Conservation (phyloP, 2,888 invertebrate species). For the Caenorhabditis zanzibari region DNA sequence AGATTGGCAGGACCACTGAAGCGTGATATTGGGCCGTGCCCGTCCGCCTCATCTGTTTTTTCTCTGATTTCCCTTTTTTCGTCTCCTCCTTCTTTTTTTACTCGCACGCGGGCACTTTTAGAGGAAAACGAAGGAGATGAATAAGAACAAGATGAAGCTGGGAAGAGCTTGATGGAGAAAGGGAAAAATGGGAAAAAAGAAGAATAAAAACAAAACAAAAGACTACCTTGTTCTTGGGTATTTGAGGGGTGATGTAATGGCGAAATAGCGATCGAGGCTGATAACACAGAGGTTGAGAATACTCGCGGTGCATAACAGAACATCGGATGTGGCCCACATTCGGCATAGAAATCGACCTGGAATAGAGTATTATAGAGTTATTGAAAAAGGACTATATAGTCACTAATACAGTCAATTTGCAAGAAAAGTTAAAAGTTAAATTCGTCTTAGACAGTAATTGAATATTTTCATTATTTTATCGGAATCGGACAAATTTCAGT, state of each 20-base stretch:
- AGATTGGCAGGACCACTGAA: constrained; percentile 63
- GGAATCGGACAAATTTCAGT: too few species aligned
- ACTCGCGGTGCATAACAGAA: constrained; percentile 83
- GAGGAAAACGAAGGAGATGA: constrained; percentile 1
- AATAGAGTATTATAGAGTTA: constrained; percentile 20
- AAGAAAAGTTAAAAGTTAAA: too few species aligned
- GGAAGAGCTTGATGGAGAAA: constrained; percentile 10
- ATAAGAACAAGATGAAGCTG: constrained; percentile 29
- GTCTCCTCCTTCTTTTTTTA: constrained; percentile 17
- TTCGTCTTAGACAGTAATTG: too few species aligned
- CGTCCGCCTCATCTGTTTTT: constrained; percentile 65
- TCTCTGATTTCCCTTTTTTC: constrained; percentile 53
- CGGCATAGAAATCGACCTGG: constrained; percentile 74
- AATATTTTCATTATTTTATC: too few species aligned
- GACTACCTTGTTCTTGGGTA: constrained; percentile 83
- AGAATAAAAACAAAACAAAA: constrained; percentile 23
- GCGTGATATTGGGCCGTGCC: constrained; percentile 61
- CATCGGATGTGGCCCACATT: constrained; percentile 83
- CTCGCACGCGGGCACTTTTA: constrained; percentile 29
- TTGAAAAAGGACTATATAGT: background rate
- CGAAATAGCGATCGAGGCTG: constrained; percentile 84
- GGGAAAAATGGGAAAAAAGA: constrained; percentile 3
- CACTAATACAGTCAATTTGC: too few species aligned
- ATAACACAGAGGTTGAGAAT: constrained; percentile 83
- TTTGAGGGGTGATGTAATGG: constrained; percentile 84